Evolutionary conservation across 2,888 invertebrate species (phyloP).

Genomic region (Microdon myrmicae): DNA sequence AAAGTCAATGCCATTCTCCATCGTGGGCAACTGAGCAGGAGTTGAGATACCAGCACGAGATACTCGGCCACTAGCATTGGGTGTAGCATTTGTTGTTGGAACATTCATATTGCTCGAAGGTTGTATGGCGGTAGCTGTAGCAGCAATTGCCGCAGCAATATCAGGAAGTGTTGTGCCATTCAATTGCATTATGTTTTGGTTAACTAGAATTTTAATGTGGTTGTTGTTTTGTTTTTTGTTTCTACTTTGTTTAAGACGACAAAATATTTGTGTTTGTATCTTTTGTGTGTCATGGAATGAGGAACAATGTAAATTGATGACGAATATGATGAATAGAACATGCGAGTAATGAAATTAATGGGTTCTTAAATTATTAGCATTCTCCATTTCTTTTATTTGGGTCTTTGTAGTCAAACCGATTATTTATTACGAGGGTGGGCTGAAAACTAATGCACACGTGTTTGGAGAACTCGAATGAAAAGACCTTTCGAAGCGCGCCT

Average conservation of each 20-base stretch:
- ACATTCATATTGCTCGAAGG: constrained; percentile 32
- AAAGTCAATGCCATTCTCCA: constrained; percentile 62
- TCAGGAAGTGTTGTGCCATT: constrained; percentile 55
- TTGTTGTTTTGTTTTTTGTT: constrained; percentile 21
- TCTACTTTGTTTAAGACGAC: constrained; percentile 14
- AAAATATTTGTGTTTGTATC: too few species aligned
- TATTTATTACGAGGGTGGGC: too few species aligned
- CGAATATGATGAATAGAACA: constrained; percentile 15
- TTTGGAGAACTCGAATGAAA: too few species aligned
- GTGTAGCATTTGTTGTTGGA: constrained; percentile 36
- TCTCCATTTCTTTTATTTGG: constrained; percentile 19
- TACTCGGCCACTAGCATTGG: constrained; percentile 43
- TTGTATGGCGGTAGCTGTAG: constrained; percentile 42
- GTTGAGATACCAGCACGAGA: constrained; percentile 19
- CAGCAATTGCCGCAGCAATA: constrained; percentile 37
- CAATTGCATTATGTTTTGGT: constrained; percentile 56
- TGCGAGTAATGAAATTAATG: too few species aligned
- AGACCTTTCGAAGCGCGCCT: too few species aligned
- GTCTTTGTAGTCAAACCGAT: too few species aligned
- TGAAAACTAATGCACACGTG: too few species aligned
- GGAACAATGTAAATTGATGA: constrained; percentile 7
- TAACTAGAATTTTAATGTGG: constrained; percentile 40
- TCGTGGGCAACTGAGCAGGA: constrained; percentile 20
- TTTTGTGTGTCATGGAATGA: too few species aligned
- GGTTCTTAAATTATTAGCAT: too few species aligned